These are phyloP conservation scores for Gadus macrocephalus DNA, from an alignment of 2,113 vertebrate genomes.

Conservation along the genomic window DNA sequence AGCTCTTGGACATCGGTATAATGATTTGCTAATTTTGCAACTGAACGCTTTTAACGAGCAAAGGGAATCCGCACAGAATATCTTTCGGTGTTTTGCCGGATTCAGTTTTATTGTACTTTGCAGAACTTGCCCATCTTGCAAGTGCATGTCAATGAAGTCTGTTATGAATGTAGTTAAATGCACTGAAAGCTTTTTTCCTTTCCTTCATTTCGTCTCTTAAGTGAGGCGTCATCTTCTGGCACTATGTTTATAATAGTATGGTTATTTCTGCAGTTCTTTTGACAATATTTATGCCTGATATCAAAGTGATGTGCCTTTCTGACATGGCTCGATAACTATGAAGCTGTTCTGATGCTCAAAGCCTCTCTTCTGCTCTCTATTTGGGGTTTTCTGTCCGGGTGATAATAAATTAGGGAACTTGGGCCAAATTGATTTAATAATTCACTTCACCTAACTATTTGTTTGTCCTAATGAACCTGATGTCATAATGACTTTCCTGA, in stretches of 20 bases:
- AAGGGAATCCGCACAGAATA: conserved; percentile 33
- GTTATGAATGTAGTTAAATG: conserved; percentile 79
- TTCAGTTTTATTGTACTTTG: conserved; percentile 52
- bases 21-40: conserved; percentile 27
- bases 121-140: conserved; percentile 56
- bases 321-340: conserved; percentile 56
- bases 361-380: conserved; percentile 44
- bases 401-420: conserved; percentile 26
- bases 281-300: conserved; percentile 71
- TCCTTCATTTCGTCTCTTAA: conserved; percentile 38
- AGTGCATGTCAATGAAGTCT: conserved; percentile 66
- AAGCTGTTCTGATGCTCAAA: conserved; percentile 48
- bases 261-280: conserved; percentile 65
- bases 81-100: conserved; percentile 33
- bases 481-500: not conserved
- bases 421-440: conserved; percentile 36
- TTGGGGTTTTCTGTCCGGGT: conserved; percentile 12
- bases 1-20: conserved; percentile 20
- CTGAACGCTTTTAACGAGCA: conserved; percentile 2
- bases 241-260: conserved; percentile 60
- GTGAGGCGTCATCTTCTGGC: conserved; percentile 50
- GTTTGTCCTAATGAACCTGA: not conserved
- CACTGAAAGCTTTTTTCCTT: conserved; percentile 64
- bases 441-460: conserved; percentile 34
- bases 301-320: conserved; percentile 77